phyloP scores from a whole-genome alignment of 2,797 vertebrate genomes.

The Argyrosomus regius region DNA sequence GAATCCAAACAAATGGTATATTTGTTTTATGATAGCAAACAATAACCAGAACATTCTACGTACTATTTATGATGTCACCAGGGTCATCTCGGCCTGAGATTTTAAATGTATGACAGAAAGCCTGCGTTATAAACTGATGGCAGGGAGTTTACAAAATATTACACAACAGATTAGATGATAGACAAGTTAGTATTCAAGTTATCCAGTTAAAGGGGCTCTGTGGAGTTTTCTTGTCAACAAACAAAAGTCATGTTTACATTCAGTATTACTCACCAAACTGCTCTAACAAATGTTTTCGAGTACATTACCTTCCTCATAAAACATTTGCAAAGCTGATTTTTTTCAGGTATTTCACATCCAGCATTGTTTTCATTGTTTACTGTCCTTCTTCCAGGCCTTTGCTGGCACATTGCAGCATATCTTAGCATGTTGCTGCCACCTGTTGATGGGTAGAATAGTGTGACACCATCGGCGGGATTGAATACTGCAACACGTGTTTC shows the following conservation, averaged over 20 bases:
- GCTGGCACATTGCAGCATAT: background rate
- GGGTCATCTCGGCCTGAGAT: background rate
- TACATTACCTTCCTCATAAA: no score
- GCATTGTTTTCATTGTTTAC: background rate
- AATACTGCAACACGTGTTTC: no score
- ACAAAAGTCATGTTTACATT: background rate
- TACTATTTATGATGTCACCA: background rate
- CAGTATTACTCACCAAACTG: background rate
- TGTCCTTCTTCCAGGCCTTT: no score
- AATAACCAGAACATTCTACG: background rate
- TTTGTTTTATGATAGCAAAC: conserved; percentile 22
- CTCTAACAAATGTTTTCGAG: no score
- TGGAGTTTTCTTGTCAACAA: background rate
- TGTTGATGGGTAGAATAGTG: background rate
- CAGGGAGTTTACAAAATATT: background rate
- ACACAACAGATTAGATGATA: background rate
- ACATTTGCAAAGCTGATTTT: no score
- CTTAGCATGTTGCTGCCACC: background rate
- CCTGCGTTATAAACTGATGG: no score
- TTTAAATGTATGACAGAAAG: background rate
- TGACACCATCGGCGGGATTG: background rate
- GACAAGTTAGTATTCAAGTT: background rate
- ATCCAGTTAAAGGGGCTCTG: background rate
- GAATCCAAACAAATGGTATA: conserved; percentile 13
- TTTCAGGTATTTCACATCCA: background rate